Conservation (phyloP, 2,113 vertebrate species). For the Rhynchopsitta pachyrhyncha region DNA sequence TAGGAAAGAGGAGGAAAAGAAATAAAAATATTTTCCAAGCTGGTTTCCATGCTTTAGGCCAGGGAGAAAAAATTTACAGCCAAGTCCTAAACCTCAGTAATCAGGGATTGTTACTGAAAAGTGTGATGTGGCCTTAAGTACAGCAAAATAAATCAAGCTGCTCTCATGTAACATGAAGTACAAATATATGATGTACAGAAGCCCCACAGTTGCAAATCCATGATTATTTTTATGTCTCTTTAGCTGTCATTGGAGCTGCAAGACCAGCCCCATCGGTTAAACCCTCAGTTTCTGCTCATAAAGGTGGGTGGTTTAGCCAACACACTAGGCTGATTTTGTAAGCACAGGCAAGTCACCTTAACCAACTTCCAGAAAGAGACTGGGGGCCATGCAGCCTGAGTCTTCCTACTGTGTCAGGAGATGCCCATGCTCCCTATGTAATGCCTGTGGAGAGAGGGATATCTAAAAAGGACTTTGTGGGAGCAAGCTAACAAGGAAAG, state of each 20-base stretch:
- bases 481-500: neutral
- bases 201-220: neutral
- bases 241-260: neutral
- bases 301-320: neutral
- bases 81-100: neutral
- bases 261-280: neutral
- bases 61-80: neutral
- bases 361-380: neutral
- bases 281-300: neutral
- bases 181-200: neutral
- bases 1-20: neutral
- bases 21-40: neutral
- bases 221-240: neutral
- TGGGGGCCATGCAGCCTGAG: neutral
- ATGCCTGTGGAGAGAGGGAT: neutral
- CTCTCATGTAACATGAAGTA: neutral
- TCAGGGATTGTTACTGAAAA: neutral
- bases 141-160: neutral
- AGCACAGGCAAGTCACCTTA: neutral
- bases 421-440: neutral
- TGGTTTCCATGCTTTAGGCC: neutral
- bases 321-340: neutral
- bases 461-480: neutral
- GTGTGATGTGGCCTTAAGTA: neutral
- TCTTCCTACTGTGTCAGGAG: neutral